Base-by-base conservation (phyloP, 2,888 invertebrate species). In the Cheilosia pagana region DNA sequence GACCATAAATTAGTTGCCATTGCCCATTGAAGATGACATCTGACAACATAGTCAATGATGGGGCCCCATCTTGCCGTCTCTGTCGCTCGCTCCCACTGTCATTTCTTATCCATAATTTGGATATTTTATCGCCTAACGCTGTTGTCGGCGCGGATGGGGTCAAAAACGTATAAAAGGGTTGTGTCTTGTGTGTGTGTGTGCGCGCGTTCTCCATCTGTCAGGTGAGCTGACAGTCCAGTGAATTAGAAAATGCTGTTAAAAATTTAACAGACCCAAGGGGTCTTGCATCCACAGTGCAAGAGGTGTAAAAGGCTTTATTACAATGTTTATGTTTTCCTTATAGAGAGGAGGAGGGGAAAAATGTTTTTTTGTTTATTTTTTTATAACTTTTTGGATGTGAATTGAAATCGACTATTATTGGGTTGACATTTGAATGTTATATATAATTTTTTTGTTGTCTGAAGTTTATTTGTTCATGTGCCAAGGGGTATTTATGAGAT, bases 21-120 rank as follows among this genome's bases (percentile, higher is more conserved):
- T 85, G 85, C 85, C 83, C 81, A 85, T 81, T 83, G 68, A 85
- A 70, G 79, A 85, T 85, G 85, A 85, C 85, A 85, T 85, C 85
- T 85, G 85, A 85, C 85, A 85, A 85, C 81, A 81, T 81, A 81
- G 85, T 85, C 85, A 85, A 81, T 81, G 81, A 65, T 59, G 75
- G 45, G 48, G 55, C 74, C 65, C 65, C 10, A 31, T 39, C 53
- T 31, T n/a, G 28, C 50, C 21, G 41, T 55, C 68, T 23, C 67
- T 78, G 45, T 67, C 48, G 57, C 57, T 25, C 79, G 75, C 74
- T 60, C 62, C 59, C 75, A 60, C 75, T 74, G 75, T 85, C 85
- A 85, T 65, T 75, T 43, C 55, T 67, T 81, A 62, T 67, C 85
- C 81, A 81, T 85, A 85, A 85, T 85, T 81, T 85, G 75, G 85